Evolutionary conservation across 2,888 invertebrate genomes (phyloP).

Genomic region (Eledona agricola): DNA sequence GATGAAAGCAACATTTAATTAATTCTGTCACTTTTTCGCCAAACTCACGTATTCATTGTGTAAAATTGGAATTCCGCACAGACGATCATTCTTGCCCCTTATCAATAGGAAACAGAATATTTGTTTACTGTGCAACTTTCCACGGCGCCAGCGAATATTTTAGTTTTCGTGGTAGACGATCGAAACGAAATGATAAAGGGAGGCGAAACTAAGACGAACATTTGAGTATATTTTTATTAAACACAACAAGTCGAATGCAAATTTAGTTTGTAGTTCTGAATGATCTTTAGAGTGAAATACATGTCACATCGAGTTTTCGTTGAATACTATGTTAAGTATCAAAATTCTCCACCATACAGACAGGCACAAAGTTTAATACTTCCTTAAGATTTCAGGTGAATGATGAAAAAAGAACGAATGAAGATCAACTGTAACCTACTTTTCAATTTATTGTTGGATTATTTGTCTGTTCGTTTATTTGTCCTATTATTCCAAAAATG

Average conservation of each 20-base stretch:
- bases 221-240: conserved; percentile 59
- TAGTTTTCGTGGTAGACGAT: too few relatives aligned
- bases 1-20: too few relatives aligned
- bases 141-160: too few relatives aligned
- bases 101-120: too few relatives aligned
- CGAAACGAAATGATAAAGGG: conserved; percentile 3
- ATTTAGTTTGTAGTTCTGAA: conserved; percentile 48
- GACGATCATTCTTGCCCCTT: too few relatives aligned
- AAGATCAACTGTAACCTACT: conserved; percentile 22
- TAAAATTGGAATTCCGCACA: too few relatives aligned
- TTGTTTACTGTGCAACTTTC: too few relatives aligned
- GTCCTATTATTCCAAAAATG: conserved; percentile 30
- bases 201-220: conserved; percentile 38
- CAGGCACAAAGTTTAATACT: conserved; percentile 56
- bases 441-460: conserved; percentile 34
- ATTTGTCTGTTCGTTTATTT: conserved; percentile 40
- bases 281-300: conserved; percentile 53
- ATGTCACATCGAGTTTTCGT: conserved; percentile 53
- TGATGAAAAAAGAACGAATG: conserved; percentile 18
- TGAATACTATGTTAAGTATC: conserved; percentile 52
- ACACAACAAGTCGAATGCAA: conserved; percentile 59
- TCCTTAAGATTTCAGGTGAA: conserved; percentile 39
- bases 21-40: too few relatives aligned
- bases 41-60: too few relatives aligned
- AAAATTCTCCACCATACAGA: conserved; percentile 52